Percentiles rank a stretch among this genome's conserved stretches.
These are phyloP conservation scores for Brotula barbata DNA, from an alignment of 2,797 vertebrate species.

Conservation along the genomic window DNA sequence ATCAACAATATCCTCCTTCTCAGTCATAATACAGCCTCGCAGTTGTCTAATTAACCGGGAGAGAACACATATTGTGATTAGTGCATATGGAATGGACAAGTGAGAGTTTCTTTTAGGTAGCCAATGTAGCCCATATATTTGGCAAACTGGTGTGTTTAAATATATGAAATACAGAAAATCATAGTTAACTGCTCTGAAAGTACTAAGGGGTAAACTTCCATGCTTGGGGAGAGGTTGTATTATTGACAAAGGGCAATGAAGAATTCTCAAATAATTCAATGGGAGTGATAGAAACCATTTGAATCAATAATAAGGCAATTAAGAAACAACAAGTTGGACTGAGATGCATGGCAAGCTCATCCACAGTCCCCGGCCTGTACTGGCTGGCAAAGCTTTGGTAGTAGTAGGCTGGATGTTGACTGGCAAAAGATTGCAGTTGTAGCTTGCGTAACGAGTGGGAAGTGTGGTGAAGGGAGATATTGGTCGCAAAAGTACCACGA, in stretches of 20 bases:
- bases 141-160: constrained; percentile 27
- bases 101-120: constrained; percentile 12
- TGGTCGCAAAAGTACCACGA: too few species aligned
- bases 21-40: constrained; percentile 52
- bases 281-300: constrained; percentile 10
- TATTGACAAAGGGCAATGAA: constrained; percentile 14
- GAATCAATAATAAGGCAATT: constrained; percentile 10
- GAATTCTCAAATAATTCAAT: constrained; percentile 14
- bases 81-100: not conserved
- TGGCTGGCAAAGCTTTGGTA: constrained; percentile 6
- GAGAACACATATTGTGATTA: constrained; percentile 21
- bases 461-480: too few species aligned
- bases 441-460: too few species aligned
- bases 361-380: constrained; percentile 12
- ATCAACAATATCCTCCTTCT: constrained; percentile 52
- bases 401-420: not conserved
- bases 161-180: constrained; percentile 12
- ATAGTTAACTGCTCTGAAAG: not conserved
- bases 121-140: too few species aligned
- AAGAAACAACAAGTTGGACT: not conserved
- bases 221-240: constrained; percentile 9
- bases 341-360: constrained; percentile 10
- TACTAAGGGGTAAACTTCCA: constrained; percentile 21
- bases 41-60: constrained; percentile 39
- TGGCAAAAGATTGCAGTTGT: not conserved